phyloP scores from a whole-genome alignment of 2,888 invertebrate species.

The Trachelus stipa region DNA sequence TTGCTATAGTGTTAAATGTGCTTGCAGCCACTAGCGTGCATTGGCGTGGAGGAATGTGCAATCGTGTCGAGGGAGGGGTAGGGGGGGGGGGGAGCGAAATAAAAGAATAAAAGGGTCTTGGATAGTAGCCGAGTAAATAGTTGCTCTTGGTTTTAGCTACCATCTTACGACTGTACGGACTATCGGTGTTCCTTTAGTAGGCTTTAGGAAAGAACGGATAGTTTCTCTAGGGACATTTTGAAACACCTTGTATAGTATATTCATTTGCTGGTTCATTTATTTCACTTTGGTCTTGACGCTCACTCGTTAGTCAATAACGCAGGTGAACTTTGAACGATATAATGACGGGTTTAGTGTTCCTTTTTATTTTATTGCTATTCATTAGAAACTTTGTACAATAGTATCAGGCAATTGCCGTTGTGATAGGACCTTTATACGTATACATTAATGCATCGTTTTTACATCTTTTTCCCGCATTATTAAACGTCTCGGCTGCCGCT shows the following conservation, averaged over 20 bases:
- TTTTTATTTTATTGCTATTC: background rate
- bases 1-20: background rate
- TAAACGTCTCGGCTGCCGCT: constrained; percentile 22
- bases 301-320: background rate
- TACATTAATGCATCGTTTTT: background rate
- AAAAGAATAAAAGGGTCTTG: background rate
- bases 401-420: background rate
- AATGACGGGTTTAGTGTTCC: background rate
- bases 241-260: background rate
- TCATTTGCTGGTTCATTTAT: background rate
- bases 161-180: background rate
- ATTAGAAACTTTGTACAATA: background rate
- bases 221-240: background rate
- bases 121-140: background rate
- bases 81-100: background rate
- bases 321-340: background rate
- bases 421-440: background rate
- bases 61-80: background rate
- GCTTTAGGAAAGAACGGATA: background rate
- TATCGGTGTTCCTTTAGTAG: background rate
- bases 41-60: background rate
- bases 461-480: background rate
- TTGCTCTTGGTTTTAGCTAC: background rate
- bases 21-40: background rate
- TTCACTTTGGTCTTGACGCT: background rate